A percentile compares a stretch with the other conserved stretches of the same genome.
Conservation (phyloP, 1,140 invertebrate species). For the Mylabris phalerata region DNA sequence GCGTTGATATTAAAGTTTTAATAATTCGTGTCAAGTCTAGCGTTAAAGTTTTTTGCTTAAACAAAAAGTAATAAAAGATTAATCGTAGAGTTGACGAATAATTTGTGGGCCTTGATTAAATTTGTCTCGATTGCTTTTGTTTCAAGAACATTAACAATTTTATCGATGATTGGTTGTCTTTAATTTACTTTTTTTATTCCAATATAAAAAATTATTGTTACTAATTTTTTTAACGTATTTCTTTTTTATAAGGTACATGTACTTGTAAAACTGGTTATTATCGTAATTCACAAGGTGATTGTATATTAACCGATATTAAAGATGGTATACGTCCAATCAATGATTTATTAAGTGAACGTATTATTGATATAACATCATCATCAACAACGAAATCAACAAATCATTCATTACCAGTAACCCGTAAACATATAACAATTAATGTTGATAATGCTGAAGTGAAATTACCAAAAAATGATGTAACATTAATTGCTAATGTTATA, state of each 20-base stretch:
- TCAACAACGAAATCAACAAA: constrained; percentile 26
- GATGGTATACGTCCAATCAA: constrained; percentile 22
- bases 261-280: constrained; percentile 55
- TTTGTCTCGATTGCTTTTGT: no score
- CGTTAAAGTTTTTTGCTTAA: no score
- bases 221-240: not conserved
- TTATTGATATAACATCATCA: constrained; percentile 28
- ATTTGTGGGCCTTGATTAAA: no score
- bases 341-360: constrained; percentile 37
- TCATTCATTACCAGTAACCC: constrained; percentile 39
- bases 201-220: no score
- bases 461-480: constrained; percentile 69
- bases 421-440: constrained; percentile 67
- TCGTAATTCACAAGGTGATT: constrained; percentile 47
- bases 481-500: constrained; percentile 70
- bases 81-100: no score
- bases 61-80: no score
- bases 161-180: no score
- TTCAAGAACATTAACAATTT: no score
- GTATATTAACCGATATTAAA: constrained; percentile 31
- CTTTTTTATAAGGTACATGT: constrained; percentile 51
- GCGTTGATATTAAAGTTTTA: no score
- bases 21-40: no score
- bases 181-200: no score
- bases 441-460: constrained; percentile 66